Evolutionary conservation across 2,113 vertebrate genomes (phyloP), one percentile per base, ranked within the genome.

Genomic region (Lasiurus borealis): DNA sequence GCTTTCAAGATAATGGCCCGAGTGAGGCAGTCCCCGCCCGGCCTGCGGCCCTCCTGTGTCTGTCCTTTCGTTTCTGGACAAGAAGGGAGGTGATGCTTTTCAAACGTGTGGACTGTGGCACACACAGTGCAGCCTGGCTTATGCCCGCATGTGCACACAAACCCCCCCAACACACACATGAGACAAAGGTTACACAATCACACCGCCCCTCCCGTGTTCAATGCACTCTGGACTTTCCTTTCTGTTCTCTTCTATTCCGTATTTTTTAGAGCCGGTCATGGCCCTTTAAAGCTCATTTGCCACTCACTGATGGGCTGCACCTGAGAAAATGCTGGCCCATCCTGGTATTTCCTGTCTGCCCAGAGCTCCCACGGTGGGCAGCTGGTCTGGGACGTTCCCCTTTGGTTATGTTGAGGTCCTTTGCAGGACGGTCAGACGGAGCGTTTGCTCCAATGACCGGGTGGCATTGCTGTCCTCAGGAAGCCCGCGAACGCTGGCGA

Each of bases 11-110:
- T 97, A 96, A 97, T n/a, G 82, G 75, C 78, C 80, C 76, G 0
- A 62, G 88, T 93, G 77, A 71, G 69, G 93, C 97, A 73, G 92
- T 97, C 75, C 90, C 95, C 86, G 96, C 85, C 96, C 85, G 59
- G 85, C 52, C 82, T 81, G 81, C 5, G 83, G 31, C 23, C 64
- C 46, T 15, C 16, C 46, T 93, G 97, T 92, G 94, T 36, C 68
- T 62, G 40, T 1, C 31, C 85, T 97, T 97, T 97, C 96, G 97
- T 85, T 96, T 96, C 84, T 77, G 48, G 27, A 90, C 69, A 93
- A 48, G 97, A 62, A 54, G 6, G 46, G 48, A 40, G 5, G 8
- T 0, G 21, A 16, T 23, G 44, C 2, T 83, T 83, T 71, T 46
- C 78, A 52, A 21, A 71, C 25, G 50, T 73, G 64, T 40, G n/a